Base-by-base conservation (phyloP, 1,140 invertebrate species). In the Aphaenogaster rudis region DNA sequence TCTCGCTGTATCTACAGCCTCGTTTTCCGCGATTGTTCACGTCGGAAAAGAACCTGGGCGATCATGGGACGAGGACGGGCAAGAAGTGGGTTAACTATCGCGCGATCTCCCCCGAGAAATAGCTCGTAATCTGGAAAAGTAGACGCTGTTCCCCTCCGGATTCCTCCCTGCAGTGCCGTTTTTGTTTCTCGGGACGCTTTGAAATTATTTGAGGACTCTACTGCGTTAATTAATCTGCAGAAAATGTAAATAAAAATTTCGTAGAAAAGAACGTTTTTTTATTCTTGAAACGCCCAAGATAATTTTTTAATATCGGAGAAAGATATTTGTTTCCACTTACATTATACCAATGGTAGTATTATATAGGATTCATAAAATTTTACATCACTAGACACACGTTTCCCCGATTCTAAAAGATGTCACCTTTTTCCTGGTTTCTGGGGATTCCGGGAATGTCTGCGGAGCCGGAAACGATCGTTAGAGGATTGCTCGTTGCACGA, bases 81-180 rank as follows among this genome's bases (percentile, higher is more conserved):
- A 86, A 80, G 64, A 81, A 86, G 64, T 67, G 77, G 85, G 85
- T 86, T 81, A 86, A 86, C 85, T 67, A 82, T 80, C 64, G 61
- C 77, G 77, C 59, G 85, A 81, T 86, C 77, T 86, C 85, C 64
- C 85, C 9, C 77, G 77, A 71, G 85, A 71, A 81, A 81, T 81
- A 39, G 61, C 45, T 61, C n/a, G 77, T 86, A 86, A 86, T 81
- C 36, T 71, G 39, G n/a, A 45, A 33, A 64, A 80, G 77, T 57
- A 71, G 52, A 67, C 8, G 54, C 64, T 4, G 52, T 36, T 57
- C 17, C 33, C 2, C 28, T 57, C 36, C 48, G 6, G 9, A 50
- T 42, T 61, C 28, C 36, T 28, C 13, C 11, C 28, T 61, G 21
- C 63, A 52, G 1, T n/a, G 17, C 45, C 50, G 36, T 66, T 45